Base-by-base conservation (phyloP, 2,888 invertebrate genomes). In the Orthosia gracilis region DNA sequence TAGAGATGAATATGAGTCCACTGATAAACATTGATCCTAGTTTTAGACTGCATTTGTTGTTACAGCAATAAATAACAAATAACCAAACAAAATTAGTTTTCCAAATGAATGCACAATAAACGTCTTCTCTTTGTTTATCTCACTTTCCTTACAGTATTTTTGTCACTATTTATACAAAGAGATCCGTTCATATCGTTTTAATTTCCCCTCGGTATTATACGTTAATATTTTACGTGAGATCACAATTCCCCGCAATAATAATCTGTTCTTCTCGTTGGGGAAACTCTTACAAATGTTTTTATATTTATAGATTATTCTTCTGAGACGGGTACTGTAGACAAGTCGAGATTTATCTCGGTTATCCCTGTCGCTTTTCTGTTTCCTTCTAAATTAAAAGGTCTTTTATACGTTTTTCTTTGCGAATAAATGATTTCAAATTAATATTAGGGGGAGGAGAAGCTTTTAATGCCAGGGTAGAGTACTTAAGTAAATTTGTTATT, bases 341-440 rank as follows among this genome's bases (percentile, higher is more conserved):
- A 90, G 90, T 89, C 87, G 90, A 92, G 92, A 93, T 93, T 93
- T 92, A 93, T 92, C 90, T 91, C 89, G 87, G 87, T 91, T 91
- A 92, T 92, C 90, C 90, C 88, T 85, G 82, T 87, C 88, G 90
- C 89, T 89, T 91, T 87, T 87, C 87, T 85, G 80, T 90, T 88
- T 89, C 89, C 87, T 89, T 89, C 86, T 88, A 86, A 90, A 92
- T 91, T 90, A 88, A 90, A 89, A 91, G 88, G 87, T 89, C 88
- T 89, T 92, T 92, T 91, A 90, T 91, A 87, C 89, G 85, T 85
- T 88, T 92, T 93, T 88, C 87, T 90, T 89, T 89, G 87, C 85
- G 89, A 92, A 93, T 94, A 93, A 94, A 93, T 92, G 90, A 92
- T 93, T 92, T 89, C 89, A 91, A 92, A 94, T 93, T 94, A 93